Conservation (phyloP, 1,140 invertebrate species). For the Bombus vancouverensis region DNA sequence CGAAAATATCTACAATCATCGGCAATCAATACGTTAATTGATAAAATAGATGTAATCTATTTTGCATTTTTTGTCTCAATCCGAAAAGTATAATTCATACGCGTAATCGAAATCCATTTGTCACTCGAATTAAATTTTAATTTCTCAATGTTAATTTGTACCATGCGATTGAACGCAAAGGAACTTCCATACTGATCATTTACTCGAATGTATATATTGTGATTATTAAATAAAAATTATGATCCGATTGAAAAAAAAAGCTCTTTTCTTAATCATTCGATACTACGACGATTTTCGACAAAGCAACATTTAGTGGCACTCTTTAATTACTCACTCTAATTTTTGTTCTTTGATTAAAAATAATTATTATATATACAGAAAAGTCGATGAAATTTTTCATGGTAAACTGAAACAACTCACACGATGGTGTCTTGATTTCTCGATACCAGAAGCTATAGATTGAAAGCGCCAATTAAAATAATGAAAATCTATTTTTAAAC, state of each 20-base stretch:
- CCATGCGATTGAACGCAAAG: not conserved
- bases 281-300: not conserved
- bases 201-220: slow-evolving; percentile 48
- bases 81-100: not conserved
- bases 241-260: slow-evolving; percentile 13
- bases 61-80: too few species aligned
- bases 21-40: not conserved
- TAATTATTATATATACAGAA: not conserved
- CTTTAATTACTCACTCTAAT: not conserved
- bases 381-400: not conserved
- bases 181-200: slow-evolving; percentile 3
- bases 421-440: slow-evolving; percentile 21
- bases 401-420: slow-evolving; percentile 20
- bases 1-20: not conserved
- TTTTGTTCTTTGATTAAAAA: slow-evolving; percentile 14
- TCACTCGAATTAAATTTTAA: not conserved
- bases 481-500: not conserved
- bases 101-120: not conserved
- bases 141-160: not conserved
- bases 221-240: slow-evolving; percentile 55
- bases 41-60: not conserved
- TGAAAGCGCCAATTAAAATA: not conserved
- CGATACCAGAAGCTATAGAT: not conserved
- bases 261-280: not conserved
- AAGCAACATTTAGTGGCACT: not conserved